A percentile compares a stretch with the other conserved stretches of the same genome.
phyloP scores from a whole-genome alignment of 2,797 vertebrate genomes.

The Ceyx erithaca region DNA sequence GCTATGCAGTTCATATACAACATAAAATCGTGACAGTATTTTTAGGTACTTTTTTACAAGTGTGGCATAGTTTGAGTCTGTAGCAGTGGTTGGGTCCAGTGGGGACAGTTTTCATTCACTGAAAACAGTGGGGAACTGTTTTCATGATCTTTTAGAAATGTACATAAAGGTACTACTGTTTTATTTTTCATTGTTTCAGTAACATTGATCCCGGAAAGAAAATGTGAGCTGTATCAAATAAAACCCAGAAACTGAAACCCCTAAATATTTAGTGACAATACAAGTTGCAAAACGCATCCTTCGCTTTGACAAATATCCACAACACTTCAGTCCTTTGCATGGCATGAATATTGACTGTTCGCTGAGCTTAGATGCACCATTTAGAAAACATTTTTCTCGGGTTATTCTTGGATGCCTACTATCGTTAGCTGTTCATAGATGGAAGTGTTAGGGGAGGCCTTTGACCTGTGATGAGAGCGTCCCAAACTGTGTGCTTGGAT shows the following conservation, averaged over 20 bases:
- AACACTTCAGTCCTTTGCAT: not conserved
- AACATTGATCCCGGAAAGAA: slow-evolving; percentile 73
- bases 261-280: slow-evolving; percentile 43
- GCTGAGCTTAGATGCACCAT: not conserved
- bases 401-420: not conserved
- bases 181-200: slow-evolving; percentile 73
- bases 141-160: slow-evolving; percentile 81
- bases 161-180: slow-evolving; percentile 81
- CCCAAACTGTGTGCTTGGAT: not conserved
- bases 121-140: slow-evolving; percentile 75
- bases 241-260: not conserved
- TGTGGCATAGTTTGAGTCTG: slow-evolving; percentile 78
- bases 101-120: slow-evolving; percentile 76
- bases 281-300: slow-evolving; percentile 6
- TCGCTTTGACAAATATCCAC: slow-evolving; percentile 18
- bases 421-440: not conserved
- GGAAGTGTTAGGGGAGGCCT: not conserved
- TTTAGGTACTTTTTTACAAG: slow-evolving; percentile 94
- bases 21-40: slow-evolving; percentile 91
- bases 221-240: slow-evolving; percentile 64
- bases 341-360: not conserved
- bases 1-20: slow-evolving; percentile 91
- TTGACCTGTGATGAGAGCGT: not conserved
- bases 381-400: not conserved
- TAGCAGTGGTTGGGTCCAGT: slow-evolving; percentile 75